Percentiles rank a stretch among this genome's conserved stretches.
phyloP scores from a whole-genome alignment of 64 coral and sea anemone genomes.

The Montipora foliosa region DNA sequence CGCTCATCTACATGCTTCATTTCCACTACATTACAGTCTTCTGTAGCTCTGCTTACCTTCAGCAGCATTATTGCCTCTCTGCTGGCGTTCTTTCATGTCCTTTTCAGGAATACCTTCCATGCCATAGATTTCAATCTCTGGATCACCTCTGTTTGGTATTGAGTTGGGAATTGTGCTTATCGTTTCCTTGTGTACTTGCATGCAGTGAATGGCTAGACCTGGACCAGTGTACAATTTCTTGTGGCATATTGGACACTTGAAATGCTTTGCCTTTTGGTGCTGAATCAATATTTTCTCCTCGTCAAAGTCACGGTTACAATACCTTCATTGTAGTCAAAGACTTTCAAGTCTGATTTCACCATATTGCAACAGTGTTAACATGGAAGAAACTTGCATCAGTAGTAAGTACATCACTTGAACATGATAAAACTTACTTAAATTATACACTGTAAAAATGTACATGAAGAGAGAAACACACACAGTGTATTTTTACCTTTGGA shows the following conservation, averaged over 20 bases:
- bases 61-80: constrained; percentile 22
- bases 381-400: background rate
- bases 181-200: constrained; percentile 99
- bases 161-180: constrained; percentile 95
- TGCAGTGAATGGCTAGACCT: constrained; percentile 98
- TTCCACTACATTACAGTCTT: background rate
- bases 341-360: background rate
- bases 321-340: constrained; percentile 86
- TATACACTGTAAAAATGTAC: too few species aligned
- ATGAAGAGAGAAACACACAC: too few species aligned
- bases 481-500: too few species aligned
- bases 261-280: constrained; percentile 99
- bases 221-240: constrained; percentile 99
- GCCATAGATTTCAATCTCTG: constrained; percentile 99
- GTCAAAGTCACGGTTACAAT: constrained; percentile 99
- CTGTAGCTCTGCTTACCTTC: constrained; percentile 8
- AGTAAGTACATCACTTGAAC: too few species aligned
- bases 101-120: constrained; percentile 99
- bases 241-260: constrained; percentile 98
- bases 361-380: background rate
- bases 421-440: too few species aligned
- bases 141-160: constrained; percentile 92
- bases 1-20: too few species aligned
- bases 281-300: constrained; percentile 99
- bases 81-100: constrained; percentile 95